phyloP scores from a whole-genome alignment of 53 echinoderm and acorn worm genomes.

The Patiria pectinifera region DNA sequence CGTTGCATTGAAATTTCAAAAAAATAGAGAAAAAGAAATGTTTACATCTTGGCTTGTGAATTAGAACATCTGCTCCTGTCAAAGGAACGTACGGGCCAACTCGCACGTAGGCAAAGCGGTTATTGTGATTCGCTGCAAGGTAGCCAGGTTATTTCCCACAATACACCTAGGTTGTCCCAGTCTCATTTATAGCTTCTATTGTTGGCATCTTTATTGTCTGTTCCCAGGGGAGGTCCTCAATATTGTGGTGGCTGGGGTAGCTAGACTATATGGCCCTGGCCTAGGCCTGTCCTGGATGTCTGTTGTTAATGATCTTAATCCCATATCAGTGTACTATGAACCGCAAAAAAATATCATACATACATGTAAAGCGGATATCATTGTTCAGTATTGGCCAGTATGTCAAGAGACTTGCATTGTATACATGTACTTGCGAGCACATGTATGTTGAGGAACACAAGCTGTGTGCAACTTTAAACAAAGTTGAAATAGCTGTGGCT shows the following conservation, averaged over 20 bases:
- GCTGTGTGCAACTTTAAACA: too few relatives aligned
- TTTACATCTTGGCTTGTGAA: background rate
- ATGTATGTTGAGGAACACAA: too few relatives aligned
- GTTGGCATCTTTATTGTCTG: background rate
- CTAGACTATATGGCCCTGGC: background rate
- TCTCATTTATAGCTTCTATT: background rate
- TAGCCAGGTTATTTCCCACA: background rate
- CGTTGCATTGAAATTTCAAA: too few relatives aligned
- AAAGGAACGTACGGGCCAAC: background rate
- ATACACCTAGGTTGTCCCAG: background rate
- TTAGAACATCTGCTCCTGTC: background rate
- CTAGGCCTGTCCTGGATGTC: background rate
- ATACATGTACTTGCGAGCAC: too few relatives aligned
- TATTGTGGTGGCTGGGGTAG: background rate
- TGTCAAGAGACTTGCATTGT: too few relatives aligned
- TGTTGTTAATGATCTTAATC: background rate
- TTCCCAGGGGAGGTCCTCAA: background rate
- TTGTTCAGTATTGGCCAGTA: too few relatives aligned
- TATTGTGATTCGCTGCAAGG: background rate
- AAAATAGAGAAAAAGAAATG: too few relatives aligned
- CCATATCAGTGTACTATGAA: background rate
- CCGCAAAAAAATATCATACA: background rate
- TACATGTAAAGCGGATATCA: background rate
- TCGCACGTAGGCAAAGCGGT: background rate
- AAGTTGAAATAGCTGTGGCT: too few relatives aligned